phyloP scores from a whole-genome alignment of 2,797 vertebrate species.

The Champsocephalus gunnari region DNA sequence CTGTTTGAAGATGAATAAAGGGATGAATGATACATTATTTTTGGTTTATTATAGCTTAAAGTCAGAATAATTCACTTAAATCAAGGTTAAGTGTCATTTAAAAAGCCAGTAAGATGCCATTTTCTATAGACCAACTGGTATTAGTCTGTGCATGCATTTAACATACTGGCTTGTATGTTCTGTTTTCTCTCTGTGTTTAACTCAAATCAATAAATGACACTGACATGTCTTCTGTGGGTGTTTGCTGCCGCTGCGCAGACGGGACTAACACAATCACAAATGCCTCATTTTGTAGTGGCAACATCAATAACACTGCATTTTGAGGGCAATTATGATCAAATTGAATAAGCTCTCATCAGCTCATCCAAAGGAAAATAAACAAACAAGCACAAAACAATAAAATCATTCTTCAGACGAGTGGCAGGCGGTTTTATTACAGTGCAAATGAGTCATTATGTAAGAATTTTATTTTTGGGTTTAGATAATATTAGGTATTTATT shows the following conservation, averaged over 20 bases:
- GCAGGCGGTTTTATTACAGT: conserved; percentile 42
- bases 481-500: conserved; percentile 44
- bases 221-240: conserved; percentile 8
- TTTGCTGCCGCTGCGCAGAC: conserved; percentile 4
- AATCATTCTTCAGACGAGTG: conserved; percentile 55
- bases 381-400: conserved; percentile 60
- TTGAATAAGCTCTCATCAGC: conserved; percentile 63
- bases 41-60: neutral
- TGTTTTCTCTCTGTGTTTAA: conserved; percentile 32
- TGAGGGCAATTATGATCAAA: conserved; percentile 67
- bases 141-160: neutral
- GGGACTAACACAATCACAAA: conserved; percentile 19
- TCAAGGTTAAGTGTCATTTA: neutral
- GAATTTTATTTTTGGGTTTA: conserved; percentile 57
- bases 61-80: neutral
- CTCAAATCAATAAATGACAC: conserved; percentile 40
- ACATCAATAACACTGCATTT: conserved; percentile 66
- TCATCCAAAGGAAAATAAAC: conserved; percentile 67
- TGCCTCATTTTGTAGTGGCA: conserved; percentile 49
- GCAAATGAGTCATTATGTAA: conserved; percentile 60
- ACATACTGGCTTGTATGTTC: neutral
- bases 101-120: neutral
- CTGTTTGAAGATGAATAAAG: conserved; percentile 6
- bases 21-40: neutral
- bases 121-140: neutral